These are phyloP conservation scores for Metallyticus violacea DNA, from an alignment of 2,888 invertebrate species.

Conservation along the genomic window DNA sequence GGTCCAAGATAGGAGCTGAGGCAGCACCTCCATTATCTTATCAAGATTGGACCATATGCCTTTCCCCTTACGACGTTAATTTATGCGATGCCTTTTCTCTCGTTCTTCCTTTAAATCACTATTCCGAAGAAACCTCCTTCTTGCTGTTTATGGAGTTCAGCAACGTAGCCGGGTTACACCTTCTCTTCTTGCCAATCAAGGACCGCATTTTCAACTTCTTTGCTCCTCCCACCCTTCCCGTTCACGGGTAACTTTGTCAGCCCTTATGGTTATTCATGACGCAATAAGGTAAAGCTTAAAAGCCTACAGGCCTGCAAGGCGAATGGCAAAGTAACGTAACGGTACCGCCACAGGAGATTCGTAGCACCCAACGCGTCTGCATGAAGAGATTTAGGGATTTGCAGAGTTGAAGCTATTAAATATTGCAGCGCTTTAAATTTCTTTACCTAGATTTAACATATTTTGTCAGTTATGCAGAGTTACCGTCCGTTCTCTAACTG, in stretches of 20 bases:
- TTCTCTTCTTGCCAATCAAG: background rate
- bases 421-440: no score
- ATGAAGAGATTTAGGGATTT: no score
- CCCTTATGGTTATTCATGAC: slow-evolving; percentile 31
- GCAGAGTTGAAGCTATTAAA: no score
- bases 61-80: background rate
- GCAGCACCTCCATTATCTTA: background rate
- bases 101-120: background rate
- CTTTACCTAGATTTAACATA: no score
- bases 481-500: no score
- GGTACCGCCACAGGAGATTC: background rate
- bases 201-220: slow-evolving; percentile 3
- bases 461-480: no score
- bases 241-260: slow-evolving; percentile 27
- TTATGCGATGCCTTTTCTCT: background rate
- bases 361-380: no score
- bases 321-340: background rate
- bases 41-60: background rate
- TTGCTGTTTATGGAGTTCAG: background rate
- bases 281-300: slow-evolving; percentile 27
- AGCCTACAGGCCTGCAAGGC: slow-evolving; percentile 8
- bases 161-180: background rate
- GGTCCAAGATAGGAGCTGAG: background rate
- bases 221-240: background rate
- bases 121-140: background rate